Evolutionary conservation across 2,113 vertebrate genomes (phyloP).

Genomic region (Aleadryas rufinucha): DNA sequence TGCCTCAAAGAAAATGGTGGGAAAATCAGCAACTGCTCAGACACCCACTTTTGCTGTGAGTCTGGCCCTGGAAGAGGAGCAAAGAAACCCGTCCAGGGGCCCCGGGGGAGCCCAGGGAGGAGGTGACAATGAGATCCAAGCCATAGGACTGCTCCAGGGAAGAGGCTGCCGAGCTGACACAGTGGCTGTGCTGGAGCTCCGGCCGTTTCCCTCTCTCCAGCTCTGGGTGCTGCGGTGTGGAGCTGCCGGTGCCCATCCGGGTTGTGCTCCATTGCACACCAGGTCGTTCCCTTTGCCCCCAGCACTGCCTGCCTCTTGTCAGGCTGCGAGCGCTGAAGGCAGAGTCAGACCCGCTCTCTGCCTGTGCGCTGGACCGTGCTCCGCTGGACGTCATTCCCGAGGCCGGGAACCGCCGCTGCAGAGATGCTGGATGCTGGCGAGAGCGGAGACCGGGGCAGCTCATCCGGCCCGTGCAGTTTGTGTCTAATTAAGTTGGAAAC

Average conservation of each 20-base stretch:
- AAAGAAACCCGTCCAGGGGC: rapidly evolving
- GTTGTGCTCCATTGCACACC: rapidly evolving
- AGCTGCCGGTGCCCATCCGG: rapidly evolving
- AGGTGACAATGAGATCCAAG: neutral
- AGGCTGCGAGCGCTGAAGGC: neutral
- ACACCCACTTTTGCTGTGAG: neutral
- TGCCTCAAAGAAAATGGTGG: neutral
- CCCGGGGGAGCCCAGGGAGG: rapidly evolving
- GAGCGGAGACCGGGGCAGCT: neutral
- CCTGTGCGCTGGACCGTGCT: neutral
- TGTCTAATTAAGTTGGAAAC: neutral
- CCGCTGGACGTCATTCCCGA: rapidly evolving
- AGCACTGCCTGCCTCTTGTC: neutral
- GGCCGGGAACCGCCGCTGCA: neutral
- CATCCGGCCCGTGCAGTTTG: neutral
- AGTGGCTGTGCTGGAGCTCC: rapidly evolving
- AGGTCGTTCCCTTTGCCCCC: neutral
- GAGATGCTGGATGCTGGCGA: neutral
- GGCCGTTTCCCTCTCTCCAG: rapidly evolving
- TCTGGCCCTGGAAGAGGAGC: neutral
- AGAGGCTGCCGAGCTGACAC: neutral
- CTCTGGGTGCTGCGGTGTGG: rapidly evolving
- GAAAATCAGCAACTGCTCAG: neutral
- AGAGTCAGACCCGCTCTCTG: neutral
- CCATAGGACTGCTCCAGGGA: neutral